Base-by-base conservation (phyloP, 2,113 vertebrate species). In the Gopherus flavomarginatus region DNA sequence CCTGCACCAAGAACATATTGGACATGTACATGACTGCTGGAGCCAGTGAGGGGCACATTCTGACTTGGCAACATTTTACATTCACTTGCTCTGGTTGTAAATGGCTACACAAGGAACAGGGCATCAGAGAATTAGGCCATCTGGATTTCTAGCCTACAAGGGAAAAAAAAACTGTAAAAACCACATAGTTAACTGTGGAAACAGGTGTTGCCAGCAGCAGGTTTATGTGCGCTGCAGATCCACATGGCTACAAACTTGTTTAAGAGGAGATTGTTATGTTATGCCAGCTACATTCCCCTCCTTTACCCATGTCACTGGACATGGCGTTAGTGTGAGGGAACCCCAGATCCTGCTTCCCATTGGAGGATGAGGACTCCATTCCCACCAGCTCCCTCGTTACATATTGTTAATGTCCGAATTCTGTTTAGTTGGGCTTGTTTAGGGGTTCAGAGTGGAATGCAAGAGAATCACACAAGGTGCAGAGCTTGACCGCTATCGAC, bases 81-180 rank as follows among this genome's bases (percentile, higher is more conserved):
- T 4, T 75, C 84, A 24, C 1, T 1, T 75, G 21, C 24, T 35
- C 7, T 29, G 38, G 24, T 17, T 42, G 52, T 52, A 59, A 77
- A 44, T 14, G 42, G 65, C 31, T 69, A 21, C 65, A 69, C 65
- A 69, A 69, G 65, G 35, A 77, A 27, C 75, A 77, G 42, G 22
- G 22, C 75, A 42, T 27, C 75, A 47, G 42, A 77, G 75, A 77
- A 44, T 47, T 11, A 31, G 69, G 50, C 42, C 24, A 44, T 42
- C 4, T 24, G 7, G 2, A 13, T 5, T 31, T 44, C 16, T 84
- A 72, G 65, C 35, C 59, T 81, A 44, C 11, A 22, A 84, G 19
- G 89, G 44, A 26, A 29, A 29, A 4, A 75, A 75, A n/a, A 7
- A 2, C 84, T 44, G 57, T 3, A 2, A 0, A 2, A 38, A 6